Conservation (phyloP, 2,888 invertebrate species). For the Crematogaster levior region DNA sequence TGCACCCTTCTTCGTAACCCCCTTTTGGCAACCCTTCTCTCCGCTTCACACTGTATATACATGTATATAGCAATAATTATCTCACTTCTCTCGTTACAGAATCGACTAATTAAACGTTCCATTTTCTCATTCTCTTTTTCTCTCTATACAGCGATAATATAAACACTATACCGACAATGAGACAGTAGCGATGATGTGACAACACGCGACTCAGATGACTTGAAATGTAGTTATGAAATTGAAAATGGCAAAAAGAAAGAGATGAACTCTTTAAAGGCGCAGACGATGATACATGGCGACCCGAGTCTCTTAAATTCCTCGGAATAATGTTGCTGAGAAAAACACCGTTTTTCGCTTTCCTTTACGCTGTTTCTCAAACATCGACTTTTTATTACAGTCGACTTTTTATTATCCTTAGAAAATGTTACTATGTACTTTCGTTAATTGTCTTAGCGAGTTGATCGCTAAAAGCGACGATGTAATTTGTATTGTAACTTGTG, state of each 20-base stretch:
- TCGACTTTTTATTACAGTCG: background rate
- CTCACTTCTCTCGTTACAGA: constrained; percentile 37
- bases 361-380: background rate
- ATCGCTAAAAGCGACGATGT: background rate
- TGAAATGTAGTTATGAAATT: constrained; percentile 10
- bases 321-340: background rate
- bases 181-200: constrained; percentile 36
- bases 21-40: constrained; percentile 16
- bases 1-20: background rate
- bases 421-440: constrained; percentile 30
- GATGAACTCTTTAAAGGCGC: background rate
- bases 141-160: constrained; percentile 36
- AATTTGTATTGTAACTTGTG: constrained; percentile 11
- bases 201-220: constrained; percentile 32
- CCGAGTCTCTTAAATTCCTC: background rate
- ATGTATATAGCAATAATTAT: constrained; percentile 72
- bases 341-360: background rate
- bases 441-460: constrained; percentile 17
- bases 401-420: too few relatives aligned
- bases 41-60: constrained; percentile 68
- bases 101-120: constrained; percentile 42
- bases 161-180: constrained; percentile 42
- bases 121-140: constrained; percentile 6
- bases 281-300: background rate
- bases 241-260: constrained; percentile 16